A percentile compares a stretch with the other conserved stretches of the same genome.
Evolutionary conservation across 2,113 vertebrate species (phyloP).

Genomic region (Osmerus eperlanus): DNA sequence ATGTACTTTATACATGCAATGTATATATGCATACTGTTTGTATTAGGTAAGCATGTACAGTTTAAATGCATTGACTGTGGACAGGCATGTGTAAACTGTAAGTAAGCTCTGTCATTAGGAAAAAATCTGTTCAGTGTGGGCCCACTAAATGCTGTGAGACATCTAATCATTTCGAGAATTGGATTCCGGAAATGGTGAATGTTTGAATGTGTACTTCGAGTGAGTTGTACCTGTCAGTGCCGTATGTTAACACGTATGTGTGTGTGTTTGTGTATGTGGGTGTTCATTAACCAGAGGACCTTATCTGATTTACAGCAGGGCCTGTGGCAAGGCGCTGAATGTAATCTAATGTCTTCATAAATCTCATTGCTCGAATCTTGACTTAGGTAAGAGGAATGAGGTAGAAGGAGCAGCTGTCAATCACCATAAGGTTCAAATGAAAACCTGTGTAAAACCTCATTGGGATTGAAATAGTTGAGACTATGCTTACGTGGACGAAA

Average conservation of each 20-base stretch:
- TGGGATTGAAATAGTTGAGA: background rate
- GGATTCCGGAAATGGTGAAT: no score
- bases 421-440: slow-evolving; percentile 17
- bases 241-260: background rate
- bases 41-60: no score
- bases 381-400: background rate
- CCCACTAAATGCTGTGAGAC: no score
- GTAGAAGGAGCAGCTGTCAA: slow-evolving; percentile 16
- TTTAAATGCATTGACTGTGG: no score
- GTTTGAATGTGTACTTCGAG: no score
- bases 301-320: slow-evolving; percentile 19
- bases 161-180: no score
- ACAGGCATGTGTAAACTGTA: no score
- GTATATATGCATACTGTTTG: no score
- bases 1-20: no score
- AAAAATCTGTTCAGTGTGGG: no score
- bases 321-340: slow-evolving; percentile 5
- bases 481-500: background rate
- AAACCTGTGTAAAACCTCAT: background rate
- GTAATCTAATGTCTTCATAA: slow-evolving; percentile 14
- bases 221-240: background rate
- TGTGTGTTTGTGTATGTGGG: background rate
- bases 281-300: slow-evolving; percentile 4
- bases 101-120: no score
- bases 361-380: slow-evolving; percentile 13